Evolutionary conservation across 2,113 vertebrate genomes (phyloP), one percentile per base, ranked within the genome.

Genomic region (Edolisoma coerulescens): DNA sequence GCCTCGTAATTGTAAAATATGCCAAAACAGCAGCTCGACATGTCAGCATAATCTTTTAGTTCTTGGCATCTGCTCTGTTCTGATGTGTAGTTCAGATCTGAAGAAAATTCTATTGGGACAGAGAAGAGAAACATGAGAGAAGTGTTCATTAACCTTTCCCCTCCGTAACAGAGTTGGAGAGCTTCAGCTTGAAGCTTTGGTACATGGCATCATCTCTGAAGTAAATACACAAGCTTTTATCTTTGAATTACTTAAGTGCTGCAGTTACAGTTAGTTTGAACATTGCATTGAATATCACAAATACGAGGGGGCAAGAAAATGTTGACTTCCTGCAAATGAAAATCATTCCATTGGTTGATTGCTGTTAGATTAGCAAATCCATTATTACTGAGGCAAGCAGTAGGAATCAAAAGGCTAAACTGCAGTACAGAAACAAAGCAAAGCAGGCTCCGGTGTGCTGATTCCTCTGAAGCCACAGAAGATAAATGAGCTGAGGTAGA

Each of bases 401-500:
- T 39, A 70, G 50, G 52, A 95, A 80, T 86, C 49, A 80, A 85
- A 73, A 35, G 68, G 83, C 86, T 56, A 32, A 61, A 95, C 89
- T 64, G 93, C 68, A 61, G 64, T 49, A 75, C 30, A 68, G 73
- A 74, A 81, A 74, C 78, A 96, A 87, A 82, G 79, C 26, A 76
- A 96, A 81, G 49, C 37, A 78, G 47, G n/a, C 63, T 94, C 39
- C 2, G 1, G 37, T 44, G 45, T n/a, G 32, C 47, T 41, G 12
- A 41, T 90, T 83, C 76, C 69, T 88, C 45, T 90, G 76, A 74
- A 91, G 77, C 22, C 78, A 52, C 45, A 52, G 52, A 69, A 96
- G 93, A 97, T 69, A 92, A 97, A 96, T 2, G 90, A 96, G 71
- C 69, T 85, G 57, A 94, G 49, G 89, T 23, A 96, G 89, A 95